Conservation (phyloP, 1,140 invertebrate species). For the Drosophila novamexicana region DNA sequence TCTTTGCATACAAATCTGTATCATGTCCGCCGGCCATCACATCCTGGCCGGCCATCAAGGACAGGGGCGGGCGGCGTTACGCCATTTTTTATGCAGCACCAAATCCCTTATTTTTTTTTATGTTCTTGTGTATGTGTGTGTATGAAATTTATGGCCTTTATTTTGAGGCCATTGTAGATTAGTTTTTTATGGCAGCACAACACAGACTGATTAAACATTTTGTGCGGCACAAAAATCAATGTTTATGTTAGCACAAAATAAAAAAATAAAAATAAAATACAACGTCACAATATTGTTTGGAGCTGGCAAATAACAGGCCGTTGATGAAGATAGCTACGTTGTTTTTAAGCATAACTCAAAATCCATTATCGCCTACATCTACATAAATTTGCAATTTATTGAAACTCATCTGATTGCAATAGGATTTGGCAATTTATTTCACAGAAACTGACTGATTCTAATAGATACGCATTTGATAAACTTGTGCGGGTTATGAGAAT, state of each 20-base stretch:
- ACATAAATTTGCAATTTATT: constrained; percentile 11
- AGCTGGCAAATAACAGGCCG: background rate
- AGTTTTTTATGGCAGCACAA: constrained; percentile 64
- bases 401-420: constrained; percentile 6
- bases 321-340: background rate
- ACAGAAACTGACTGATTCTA: no score
- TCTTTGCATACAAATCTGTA: constrained; percentile 63
- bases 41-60: constrained; percentile 7
- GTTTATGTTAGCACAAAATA: constrained; percentile 25
- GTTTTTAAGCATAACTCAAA: constrained; percentile 1
- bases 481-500: no score
- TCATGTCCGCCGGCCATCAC: constrained; percentile 62
- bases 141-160: constrained; percentile 68
- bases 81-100: constrained; percentile 58
- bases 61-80: background rate
- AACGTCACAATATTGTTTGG: background rate
- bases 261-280: background rate
- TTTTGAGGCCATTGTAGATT: constrained; percentile 60
- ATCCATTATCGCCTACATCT: constrained; percentile 1
- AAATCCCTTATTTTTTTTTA: constrained; percentile 9
- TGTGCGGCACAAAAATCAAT: constrained; percentile 33
- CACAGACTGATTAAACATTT: constrained; percentile 71
- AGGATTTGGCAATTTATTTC: background rate
- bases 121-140: background rate
- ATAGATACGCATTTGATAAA: no score